Base-by-base conservation (phyloP, 1,140 invertebrate genomes). In the Ceratosolen fusciceps region DNA sequence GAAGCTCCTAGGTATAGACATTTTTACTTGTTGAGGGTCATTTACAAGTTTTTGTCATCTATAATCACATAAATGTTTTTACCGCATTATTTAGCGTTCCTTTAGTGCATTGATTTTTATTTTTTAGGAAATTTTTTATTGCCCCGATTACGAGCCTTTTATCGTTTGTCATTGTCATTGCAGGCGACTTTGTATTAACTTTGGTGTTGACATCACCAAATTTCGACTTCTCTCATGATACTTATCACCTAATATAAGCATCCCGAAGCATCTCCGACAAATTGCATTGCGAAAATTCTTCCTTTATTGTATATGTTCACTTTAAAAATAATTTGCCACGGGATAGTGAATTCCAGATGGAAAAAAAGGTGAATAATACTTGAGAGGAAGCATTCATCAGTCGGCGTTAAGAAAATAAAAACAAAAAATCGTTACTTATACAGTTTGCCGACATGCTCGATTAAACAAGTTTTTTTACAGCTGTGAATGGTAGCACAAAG, bases 361-460 rank as follows among this genome's bases (percentile, higher is more conserved):
- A 65, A 65, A 37, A 37, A 37, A 5, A 52, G 5, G 19, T 9
- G 16, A 1, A 31, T 37, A 65, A 37, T 37, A 31, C 29, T 1
- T 19, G 26, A 65, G 60, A 65, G 60, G 60, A 65, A 65, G 14
- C 31, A 65, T 65, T 65, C 31, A 37, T 65, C 60, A 65, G 60
- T 21, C 19, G 2, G 60, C 34, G 34, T 37, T 37, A 37, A 14
- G 37, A 65, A 37, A 65, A 37, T 37, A 65, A 65, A 65, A 31
- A 21, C 9, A 37, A 65, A 34, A 65, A 56, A 24, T 31, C 60
- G 60, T 65, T 65, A 65, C 7, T 65, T 65, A 65, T 65, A 65
- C 60, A 37, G 60, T 65, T 65, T 12, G 19, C 31, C 60, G 60
- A 19, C 8, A 37, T 37, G 60, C 60, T 65, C 60, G 60, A 65